A percentile compares a stretch with the other conserved stretches of the same genome.
phyloP scores from a whole-genome alignment of 1,140 invertebrate species.

The Euura lappo region DNA sequence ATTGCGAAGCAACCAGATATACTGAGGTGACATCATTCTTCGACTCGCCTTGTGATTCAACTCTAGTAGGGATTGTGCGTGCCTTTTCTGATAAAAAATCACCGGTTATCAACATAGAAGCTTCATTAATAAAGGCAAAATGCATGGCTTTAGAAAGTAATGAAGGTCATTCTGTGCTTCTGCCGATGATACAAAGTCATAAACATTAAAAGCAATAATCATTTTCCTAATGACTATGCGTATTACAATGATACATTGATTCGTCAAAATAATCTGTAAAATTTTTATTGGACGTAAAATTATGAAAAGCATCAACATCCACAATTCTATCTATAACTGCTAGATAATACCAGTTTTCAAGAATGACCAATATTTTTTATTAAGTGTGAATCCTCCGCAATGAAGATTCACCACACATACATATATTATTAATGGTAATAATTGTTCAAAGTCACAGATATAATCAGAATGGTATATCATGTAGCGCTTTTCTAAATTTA shows the following conservation, averaged over 20 bases:
- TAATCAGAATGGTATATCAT: neutral
- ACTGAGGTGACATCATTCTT: neutral
- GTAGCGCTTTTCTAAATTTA: neutral
- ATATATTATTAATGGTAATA: neutral
- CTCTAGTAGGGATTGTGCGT: neutral
- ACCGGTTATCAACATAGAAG: neutral
- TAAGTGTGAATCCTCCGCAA: neutral
- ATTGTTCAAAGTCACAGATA: neutral
- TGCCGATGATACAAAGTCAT: neutral
- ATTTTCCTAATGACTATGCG: neutral
- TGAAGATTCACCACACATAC: neutral
- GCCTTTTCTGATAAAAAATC: neutral
- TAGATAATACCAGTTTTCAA: neutral
- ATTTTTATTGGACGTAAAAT: neutral
- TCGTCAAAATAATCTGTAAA: neutral
- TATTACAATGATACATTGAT: neutral
- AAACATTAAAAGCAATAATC: neutral
- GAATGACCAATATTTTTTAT: neutral
- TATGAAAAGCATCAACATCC: neutral
- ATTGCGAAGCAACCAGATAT: neutral
- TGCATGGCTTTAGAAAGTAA: neutral
- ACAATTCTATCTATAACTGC: neutral
- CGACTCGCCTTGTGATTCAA: neutral
- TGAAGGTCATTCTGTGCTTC: neutral
- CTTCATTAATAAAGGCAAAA: neutral